Evolutionary conservation across 2,888 invertebrate genomes (phyloP).

Genomic region (Oscheius sp.): DNA sequence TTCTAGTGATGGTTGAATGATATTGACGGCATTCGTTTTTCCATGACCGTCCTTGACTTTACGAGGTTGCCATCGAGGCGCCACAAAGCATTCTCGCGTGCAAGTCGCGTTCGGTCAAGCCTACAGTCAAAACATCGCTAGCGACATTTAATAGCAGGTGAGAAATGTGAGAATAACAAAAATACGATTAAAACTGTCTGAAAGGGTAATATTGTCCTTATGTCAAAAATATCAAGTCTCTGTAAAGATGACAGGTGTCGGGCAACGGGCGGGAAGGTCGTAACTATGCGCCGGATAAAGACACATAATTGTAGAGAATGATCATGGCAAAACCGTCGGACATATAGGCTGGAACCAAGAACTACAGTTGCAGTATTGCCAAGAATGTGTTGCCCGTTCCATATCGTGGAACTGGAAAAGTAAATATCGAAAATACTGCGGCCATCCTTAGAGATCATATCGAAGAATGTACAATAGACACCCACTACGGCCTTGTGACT

Average conservation of each 20-base stretch:
- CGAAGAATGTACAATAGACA: conserved; percentile 32
- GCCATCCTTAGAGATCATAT: conserved; percentile 25
- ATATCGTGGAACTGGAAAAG: neutral
- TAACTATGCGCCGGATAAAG: conserved; percentile 2
- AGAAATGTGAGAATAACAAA: neutral
- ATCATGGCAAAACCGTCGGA: neutral
- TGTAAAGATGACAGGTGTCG: neutral
- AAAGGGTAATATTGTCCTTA: too few relatives aligned
- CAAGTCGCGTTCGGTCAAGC: conserved; percentile 16
- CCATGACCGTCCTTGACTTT: conserved; percentile 29
- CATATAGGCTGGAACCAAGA: conserved; percentile 1
- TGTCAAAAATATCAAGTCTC: too few relatives aligned
- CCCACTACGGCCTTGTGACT: conserved; percentile 28
- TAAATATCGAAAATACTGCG: conserved; percentile 7
- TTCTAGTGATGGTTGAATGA: conserved; percentile 16
- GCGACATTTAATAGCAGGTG: too few relatives aligned
- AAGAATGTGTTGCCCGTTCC: too few relatives aligned
- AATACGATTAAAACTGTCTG: neutral
- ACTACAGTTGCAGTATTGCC: neutral
- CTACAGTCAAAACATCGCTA: conserved; percentile 11
- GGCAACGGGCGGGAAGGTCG: neutral
- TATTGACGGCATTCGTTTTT: conserved; percentile 18
- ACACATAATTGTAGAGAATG: conserved; percentile 7
- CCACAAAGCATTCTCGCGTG: conserved; percentile 26
- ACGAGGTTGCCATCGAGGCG: conserved; percentile 34